These are phyloP conservation scores for Bujurquina vittata DNA, from an alignment of 2,113 vertebrate genomes.

Conservation along the genomic window DNA sequence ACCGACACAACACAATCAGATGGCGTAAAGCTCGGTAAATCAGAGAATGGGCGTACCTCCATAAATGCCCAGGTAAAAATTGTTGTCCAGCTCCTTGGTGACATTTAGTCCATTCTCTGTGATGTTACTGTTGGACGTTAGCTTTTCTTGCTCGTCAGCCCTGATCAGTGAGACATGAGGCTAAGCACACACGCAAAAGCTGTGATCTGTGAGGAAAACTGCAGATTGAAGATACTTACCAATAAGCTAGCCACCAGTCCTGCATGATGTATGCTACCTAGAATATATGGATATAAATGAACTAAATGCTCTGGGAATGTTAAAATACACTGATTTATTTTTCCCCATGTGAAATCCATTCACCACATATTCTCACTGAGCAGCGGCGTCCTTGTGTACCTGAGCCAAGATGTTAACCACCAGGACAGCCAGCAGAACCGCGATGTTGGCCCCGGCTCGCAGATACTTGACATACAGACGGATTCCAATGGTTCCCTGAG, in stretches of 20 bases:
- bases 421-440: slow-evolving; percentile 78
- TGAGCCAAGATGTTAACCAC: slow-evolving; percentile 86
- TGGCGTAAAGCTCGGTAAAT: not conserved
- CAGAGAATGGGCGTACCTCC: slow-evolving; percentile 80
- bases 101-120: slow-evolving; percentile 21
- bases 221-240: slow-evolving; percentile 79
- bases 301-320: not conserved
- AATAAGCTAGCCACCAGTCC: slow-evolving; percentile 98
- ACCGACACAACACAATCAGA: not conserved
- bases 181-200: not conserved
- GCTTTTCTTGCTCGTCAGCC: slow-evolving; percentile 73
- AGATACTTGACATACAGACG: slow-evolving; percentile 89
- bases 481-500: slow-evolving; percentile 84
- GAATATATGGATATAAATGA: not conserved
- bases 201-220: not conserved
- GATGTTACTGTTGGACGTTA: not conserved
- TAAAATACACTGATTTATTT: not conserved
- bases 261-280: slow-evolving; percentile 88
- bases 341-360: not conserved
- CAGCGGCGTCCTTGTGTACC: slow-evolving; percentile 70
- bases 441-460: slow-evolving; percentile 82
- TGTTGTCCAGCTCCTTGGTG: slow-evolving; percentile 75
- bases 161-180: slow-evolving; percentile 38
- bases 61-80: slow-evolving; percentile 89
- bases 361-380: not conserved